Evolutionary conservation across 1,140 invertebrate species (phyloP), one percentile per base, ranked within the genome.

Genomic region (Ganaspis sp.): DNA sequence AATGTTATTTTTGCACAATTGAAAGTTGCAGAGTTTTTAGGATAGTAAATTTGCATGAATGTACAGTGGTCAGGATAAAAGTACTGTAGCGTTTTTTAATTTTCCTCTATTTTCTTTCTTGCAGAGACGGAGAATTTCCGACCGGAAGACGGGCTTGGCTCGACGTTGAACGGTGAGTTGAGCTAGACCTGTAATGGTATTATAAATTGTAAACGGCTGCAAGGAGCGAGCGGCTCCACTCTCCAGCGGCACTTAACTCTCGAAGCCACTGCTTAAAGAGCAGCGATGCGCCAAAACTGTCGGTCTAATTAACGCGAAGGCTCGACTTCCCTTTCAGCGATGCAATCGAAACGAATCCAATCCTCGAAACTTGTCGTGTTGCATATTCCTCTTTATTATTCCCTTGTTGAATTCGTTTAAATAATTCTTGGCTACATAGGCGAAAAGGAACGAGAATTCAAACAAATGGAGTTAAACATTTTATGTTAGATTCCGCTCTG

Each of bases 151-250:
- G 69, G 54, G 12, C 23, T 70, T 72, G 72, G 42, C 77, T 73
- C 71, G 69, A 42, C 73, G 75, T 37, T 70, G 70, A 75, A 29
- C 78, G 72, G 84, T 83, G 73, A 83, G 81, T 82, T 76, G 42
- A 69, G 40, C 40, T 72, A 78, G 26, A 64, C 70, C 19, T 79
- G 42, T 80, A 85, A 86, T 85, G 73, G 80, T 78, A 86, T 87
- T 87, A 86, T 85, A 86, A 86, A 86, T 85, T 85, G 82, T 83
- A 82, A 86, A 84, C 75, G 80, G 79, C 74, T 80, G 77, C 74
- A 78, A 85, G 79, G 76, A 84, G 80, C 76, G 76, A 84, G 75
- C 80, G 45, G 73, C 70, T 75, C 64, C 69, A 23, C 42, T 38
- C 54, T 64, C 21, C 23, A 26, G 45, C 64, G 72, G 34, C 77